Evolutionary conservation across 2,888 invertebrate genomes (phyloP), one percentile per base, ranked within the genome.

Genomic region (Agapetus fuscipes): DNA sequence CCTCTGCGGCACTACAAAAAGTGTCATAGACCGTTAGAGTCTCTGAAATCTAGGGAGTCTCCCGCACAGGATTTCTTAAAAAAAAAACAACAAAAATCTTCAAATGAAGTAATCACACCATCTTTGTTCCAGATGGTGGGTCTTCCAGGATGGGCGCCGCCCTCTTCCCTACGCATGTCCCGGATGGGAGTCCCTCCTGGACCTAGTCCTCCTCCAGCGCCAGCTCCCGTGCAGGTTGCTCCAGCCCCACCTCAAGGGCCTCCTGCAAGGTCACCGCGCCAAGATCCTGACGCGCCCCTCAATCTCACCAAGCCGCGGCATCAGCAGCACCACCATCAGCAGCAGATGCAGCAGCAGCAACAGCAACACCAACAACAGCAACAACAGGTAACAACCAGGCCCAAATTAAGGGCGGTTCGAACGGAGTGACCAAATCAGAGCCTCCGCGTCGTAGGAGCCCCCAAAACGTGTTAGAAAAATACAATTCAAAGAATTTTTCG

Each of bases 251-350:
- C 51, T 15, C 49, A 52, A 15, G 48, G 47, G 34, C 51, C 53
- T 29, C 57, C 60, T 7, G 55, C 60, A 9, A 54, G 57, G 3
- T 50, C 58, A 2, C 56, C 65, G 1, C 51, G 60, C 1, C 69
- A 66, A 20, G 83, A 85, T 61, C 78, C 83, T 0, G 90, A 90
- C 58, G 78, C 86, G 2, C 93, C 93, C 2, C 71, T 94, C 29
- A 93, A 93, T 64, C 75, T 93, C 36, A 83, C 83, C 54, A 93
- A 91, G 64, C 91, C 91, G 40, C 14, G 54, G 54, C 37, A 55
- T 56, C 3, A 55, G 55, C 41, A 57, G 57, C 77, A 34, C 68
- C 34, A 31, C 6, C 60, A 64, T 39, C 67, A 67, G 30, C 66
- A 68, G 56, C 66, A 66, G 5, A 66, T 66, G 11, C 57, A 51